These are phyloP conservation scores for Tenrec ecaudatus DNA, from an alignment of 2,113 vertebrate species.

Conservation along the genomic window DNA sequence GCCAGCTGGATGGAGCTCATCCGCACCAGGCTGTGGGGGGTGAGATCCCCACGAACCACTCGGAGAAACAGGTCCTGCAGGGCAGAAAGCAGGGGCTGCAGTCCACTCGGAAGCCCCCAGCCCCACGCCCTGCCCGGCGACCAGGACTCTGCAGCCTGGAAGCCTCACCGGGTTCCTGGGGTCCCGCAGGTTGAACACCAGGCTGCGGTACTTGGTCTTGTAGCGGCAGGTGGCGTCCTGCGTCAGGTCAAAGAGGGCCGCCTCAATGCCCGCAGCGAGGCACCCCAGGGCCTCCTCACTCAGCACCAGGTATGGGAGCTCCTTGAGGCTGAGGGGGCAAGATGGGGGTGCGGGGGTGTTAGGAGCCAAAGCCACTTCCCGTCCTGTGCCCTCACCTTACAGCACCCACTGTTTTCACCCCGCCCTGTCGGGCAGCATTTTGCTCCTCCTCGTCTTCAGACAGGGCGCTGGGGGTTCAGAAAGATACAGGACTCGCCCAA, in stretches of 20 bases:
- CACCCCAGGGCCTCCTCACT: neutral
- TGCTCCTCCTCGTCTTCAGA: neutral
- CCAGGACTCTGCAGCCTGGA: rapidly evolving
- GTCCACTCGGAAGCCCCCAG: neutral
- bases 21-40: conserved; percentile 77
- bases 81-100: neutral
- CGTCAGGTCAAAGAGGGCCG: conserved; percentile 80
- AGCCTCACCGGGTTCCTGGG: conserved; percentile 81
- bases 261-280: conserved; percentile 79
- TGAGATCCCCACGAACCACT: conserved; percentile 78
- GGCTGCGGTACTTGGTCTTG: conserved; percentile 85
- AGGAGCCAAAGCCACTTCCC: neutral
- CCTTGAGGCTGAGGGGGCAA: conserved; percentile 68
- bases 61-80: conserved; percentile 81
- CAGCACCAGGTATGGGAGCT: conserved; percentile 54
- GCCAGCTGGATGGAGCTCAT: conserved; percentile 84
- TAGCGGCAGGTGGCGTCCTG: conserved; percentile 76
- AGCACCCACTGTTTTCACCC: neutral
- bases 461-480: neutral
- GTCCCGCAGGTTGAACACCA: conserved; percentile 85
- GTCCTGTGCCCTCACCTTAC: neutral
- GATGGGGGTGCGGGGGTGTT: neutral
- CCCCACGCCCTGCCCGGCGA: neutral
- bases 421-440: neutral
- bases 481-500: neutral